Evolutionary conservation across 2,113 vertebrate species (phyloP), one percentile per base, ranked within the genome.

Genomic region (Cinclus mexicanus): DNA sequence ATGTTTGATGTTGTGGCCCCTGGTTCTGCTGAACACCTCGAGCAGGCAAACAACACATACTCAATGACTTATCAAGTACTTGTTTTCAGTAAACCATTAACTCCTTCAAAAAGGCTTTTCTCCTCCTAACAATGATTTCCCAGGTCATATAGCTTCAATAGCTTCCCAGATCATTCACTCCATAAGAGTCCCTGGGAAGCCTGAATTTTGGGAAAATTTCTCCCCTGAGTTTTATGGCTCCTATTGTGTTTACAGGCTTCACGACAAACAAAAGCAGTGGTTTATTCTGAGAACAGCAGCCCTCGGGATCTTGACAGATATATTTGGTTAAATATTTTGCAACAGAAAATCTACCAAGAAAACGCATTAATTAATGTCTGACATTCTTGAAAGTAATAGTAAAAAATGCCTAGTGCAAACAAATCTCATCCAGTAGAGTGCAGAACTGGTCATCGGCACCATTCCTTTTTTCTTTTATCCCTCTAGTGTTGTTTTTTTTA

Each of bases 81-180:
- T 74, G 64, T 44, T 94, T 92, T 68, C 61, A 89, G 80, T 91
- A 92, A 91, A 89, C 81, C 76, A 92, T 91, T 95, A 96, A 89
- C 81, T 64, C 63, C 41, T 60, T 44, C 44, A 65, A 82, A 90
- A 83, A 84, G 56, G 44, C n/a, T 92, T 89, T 94, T 95, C 81
- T 81, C 41, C 60, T 90, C 26, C 91, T 41, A 91, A 67, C 86
- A 93, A 49, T 87, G 84, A 93, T 55, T 84, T 89, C 71, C 55
- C 53, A 80, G 63, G 44, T 77, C 84, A 71, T 86, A 75, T 15
- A 83, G 49, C 60, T 83, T 82, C 85, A 82, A 35, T n/a, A 21
- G 80, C 64, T 89, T 69, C 60, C 81, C 65, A 84, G 28, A 79
- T 33, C 39, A 28, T n/a, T 59, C 11, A 3, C 20, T 89, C 65